phyloP scores from a whole-genome alignment of 2,113 vertebrate species.

The Stigmatopora argus region DNA sequence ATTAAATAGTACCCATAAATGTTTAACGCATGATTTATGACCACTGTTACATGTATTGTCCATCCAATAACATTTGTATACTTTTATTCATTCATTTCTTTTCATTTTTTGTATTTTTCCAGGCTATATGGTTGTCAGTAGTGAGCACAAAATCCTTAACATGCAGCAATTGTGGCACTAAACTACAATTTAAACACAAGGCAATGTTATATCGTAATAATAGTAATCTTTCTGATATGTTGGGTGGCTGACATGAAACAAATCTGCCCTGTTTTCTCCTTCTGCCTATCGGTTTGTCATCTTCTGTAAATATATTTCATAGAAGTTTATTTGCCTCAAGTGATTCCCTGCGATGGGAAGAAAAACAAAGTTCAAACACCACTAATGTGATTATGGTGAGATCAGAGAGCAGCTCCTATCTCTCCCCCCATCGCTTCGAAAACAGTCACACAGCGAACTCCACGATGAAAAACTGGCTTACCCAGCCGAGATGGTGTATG shows the following conservation, averaged over 20 bases:
- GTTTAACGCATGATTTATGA: too few species aligned
- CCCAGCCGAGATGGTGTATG: constrained; percentile 17
- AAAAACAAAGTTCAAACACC: constrained; percentile 64
- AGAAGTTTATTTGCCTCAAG: constrained; percentile 55
- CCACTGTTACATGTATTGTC: too few species aligned
- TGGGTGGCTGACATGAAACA: constrained; percentile 51
- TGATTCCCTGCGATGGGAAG: constrained; percentile 42
- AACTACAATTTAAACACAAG: too few species aligned
- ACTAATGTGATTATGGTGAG: constrained; percentile 60
- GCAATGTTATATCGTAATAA: too few species aligned
- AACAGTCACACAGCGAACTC: constrained; percentile 43
- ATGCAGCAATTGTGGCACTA: too few species aligned
- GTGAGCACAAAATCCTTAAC: too few species aligned
- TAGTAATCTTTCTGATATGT: not conserved
- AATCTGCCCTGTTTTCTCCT: constrained; percentile 27
- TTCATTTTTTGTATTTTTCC: too few species aligned
- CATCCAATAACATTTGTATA: too few species aligned
- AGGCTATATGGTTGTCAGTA: too few species aligned
- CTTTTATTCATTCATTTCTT: too few species aligned
- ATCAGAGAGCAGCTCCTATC: constrained; percentile 64
- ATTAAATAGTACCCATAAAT: too few species aligned
- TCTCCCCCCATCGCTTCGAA: constrained; percentile 40
- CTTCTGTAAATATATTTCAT: constrained; percentile 49
- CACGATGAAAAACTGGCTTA: constrained; percentile 26
- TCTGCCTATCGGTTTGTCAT: constrained; percentile 38